Evolutionary conservation across 2,797 vertebrate genomes (phyloP), one percentile per base, ranked within the genome.

Genomic region (Arrhamphus sclerolepis): DNA sequence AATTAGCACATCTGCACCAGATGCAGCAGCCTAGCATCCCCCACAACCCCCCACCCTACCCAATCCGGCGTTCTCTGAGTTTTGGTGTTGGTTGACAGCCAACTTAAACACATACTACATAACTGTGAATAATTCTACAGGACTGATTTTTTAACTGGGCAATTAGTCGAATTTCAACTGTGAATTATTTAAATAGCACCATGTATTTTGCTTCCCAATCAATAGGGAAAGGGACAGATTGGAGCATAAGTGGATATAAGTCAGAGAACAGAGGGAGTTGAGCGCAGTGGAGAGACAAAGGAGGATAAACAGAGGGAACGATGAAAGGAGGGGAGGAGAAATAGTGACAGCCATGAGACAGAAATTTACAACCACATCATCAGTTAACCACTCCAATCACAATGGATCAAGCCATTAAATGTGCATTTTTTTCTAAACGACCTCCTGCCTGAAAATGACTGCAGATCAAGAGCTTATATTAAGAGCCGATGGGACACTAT

Each of bases 371-470:
- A 85, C 80, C 78, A 78, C 81, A 90, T 90, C 87, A 89, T 89
- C 86, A 87, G 80, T 88, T 88, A 89, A 88, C 80, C 82, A 89
- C 84, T 90, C 79, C 80, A 86, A 86, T 91, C 90, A 88, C 84
- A 86, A 89, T 85, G 82, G 77, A 90, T 90, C 77, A 86, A 81
- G 81, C 74, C 82, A 87, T 84, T 80, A 87, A 87, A 89, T 67
- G 73, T 86, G 73, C 79, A 85, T 87, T 85, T 83, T 73, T 51
- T 56, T 50, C 69, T 43, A 76, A 82, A 80, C 61, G 50, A 68
- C 67, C 55, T 64, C 61, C 75, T 70, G 81, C 81, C 77, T 73
- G 72, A 81, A 72, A 75, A 59, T 51, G 50, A 49, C 79, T 64
- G 60, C 73, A 74, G 65, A 77, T 82, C 72, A 52, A 17, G 39